Conservation (phyloP, 2,113 vertebrate genomes). For the Antechinus flavipes region DNA sequence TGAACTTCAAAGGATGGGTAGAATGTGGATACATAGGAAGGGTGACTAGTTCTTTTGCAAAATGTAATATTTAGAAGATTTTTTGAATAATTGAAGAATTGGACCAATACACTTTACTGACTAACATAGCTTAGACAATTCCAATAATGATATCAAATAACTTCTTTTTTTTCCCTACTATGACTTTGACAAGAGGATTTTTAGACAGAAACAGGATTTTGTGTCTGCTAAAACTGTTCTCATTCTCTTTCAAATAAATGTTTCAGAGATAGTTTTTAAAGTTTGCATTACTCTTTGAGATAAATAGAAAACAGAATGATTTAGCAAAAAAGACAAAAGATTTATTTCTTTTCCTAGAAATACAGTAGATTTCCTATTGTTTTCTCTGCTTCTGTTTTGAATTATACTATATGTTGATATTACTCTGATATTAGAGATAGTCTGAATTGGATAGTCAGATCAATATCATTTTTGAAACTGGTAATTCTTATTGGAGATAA, state of each 20-base stretch:
- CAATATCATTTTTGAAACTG: slow-evolving; percentile 54
- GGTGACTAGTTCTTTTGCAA: neutral
- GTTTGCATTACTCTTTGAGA: slow-evolving; percentile 46
- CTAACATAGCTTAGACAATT: neutral
- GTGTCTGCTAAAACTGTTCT: slow-evolving; percentile 33
- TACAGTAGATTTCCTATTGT: neutral
- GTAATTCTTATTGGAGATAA: slow-evolving; percentile 56
- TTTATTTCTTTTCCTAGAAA: slow-evolving; percentile 64
- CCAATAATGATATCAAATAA: neutral
- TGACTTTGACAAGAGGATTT: slow-evolving; percentile 35
- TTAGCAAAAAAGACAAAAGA: slow-evolving; percentile 55
- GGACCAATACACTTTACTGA: neutral
- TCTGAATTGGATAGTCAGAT: slow-evolving; percentile 68
- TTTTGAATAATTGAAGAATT: slow-evolving; percentile 11
- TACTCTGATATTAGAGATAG: neutral
- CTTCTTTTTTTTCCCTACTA: neutral
- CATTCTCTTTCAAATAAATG: slow-evolving; percentile 52
- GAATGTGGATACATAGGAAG: neutral
- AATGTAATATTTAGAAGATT: neutral
- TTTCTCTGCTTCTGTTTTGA: neutral
- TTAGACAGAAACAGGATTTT: neutral
- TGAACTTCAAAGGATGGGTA: neutral
- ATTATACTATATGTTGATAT: neutral
- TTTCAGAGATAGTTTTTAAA: slow-evolving; percentile 49
- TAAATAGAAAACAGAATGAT: neutral